A percentile compares a stretch with the other conserved stretches of the same genome.
Evolutionary conservation across 2,113 vertebrate species (phyloP).

Genomic region (Speoplatyrhinus poulsoni): DNA sequence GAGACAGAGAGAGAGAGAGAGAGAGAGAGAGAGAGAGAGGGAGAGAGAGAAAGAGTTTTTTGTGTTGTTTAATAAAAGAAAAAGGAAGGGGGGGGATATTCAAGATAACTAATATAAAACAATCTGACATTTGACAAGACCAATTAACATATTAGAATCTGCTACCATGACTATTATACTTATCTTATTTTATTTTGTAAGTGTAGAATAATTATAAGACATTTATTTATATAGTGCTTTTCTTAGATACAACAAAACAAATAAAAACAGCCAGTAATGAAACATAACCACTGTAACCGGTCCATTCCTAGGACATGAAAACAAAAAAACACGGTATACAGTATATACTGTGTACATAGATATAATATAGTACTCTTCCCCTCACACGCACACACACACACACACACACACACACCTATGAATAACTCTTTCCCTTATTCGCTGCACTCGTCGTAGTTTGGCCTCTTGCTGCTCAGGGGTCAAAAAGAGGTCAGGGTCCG

Average conservation of each 20-base stretch:
- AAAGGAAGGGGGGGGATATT: conserved; percentile 5
- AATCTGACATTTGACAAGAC: neutral
- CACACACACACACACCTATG: conserved; percentile 58
- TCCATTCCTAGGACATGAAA: too few relatives aligned
- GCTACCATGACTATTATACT: neutral
- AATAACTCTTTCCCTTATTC: conserved; percentile 71
- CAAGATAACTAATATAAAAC: neutral
- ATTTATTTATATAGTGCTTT: too few relatives aligned
- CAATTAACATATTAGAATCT: neutral
- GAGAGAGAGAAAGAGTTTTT: conserved; percentile 1
- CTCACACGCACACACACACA: neutral
- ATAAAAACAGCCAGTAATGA: too few relatives aligned
- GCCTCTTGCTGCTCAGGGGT: conserved; percentile 69
- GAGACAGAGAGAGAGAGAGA: conserved; percentile 36
- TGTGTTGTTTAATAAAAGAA: too few relatives aligned
- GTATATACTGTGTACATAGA: too few relatives aligned
- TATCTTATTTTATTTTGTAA: too few relatives aligned
- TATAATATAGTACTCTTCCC: too few relatives aligned
- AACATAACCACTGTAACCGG: too few relatives aligned
- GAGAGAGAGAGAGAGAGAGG: conserved; percentile 11
- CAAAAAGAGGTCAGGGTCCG: conserved; percentile 46
- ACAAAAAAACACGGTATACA: too few relatives aligned
- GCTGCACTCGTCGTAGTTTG: conserved; percentile 71
- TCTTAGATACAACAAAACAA: too few relatives aligned
- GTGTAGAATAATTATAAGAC: too few relatives aligned